Percentiles rank a stretch among this genome's conserved stretches.
Evolutionary conservation across 1,140 invertebrate genomes (phyloP).

Genomic region (Drosophila athabasca): DNA sequence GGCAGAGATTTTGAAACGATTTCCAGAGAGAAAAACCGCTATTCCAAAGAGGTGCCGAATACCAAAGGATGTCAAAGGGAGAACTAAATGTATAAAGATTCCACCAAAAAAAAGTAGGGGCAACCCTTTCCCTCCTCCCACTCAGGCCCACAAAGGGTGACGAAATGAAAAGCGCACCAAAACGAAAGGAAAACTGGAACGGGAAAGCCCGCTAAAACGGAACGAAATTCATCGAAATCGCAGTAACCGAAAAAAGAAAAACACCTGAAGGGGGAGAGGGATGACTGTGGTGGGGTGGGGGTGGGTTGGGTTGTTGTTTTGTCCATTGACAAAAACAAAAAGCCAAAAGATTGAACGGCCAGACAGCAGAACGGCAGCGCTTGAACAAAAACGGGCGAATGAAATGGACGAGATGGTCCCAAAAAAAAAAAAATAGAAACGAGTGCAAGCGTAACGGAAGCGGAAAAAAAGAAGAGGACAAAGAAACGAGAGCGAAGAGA

Average conservation of each 20-base stretch:
- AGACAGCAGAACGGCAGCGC: neutral
- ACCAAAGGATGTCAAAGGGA: too few relatives aligned
- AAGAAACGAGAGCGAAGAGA: slow-evolving; percentile 22
- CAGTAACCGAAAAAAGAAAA: neutral
- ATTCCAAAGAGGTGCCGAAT: too few relatives aligned
- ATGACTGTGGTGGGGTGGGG: too few relatives aligned
- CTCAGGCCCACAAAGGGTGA: slow-evolving; percentile 6
- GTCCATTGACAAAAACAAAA: slow-evolving; percentile 56
- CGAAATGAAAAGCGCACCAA: slow-evolving; percentile 7
- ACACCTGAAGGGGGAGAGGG: neutral
- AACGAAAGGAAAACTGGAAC: too few relatives aligned
- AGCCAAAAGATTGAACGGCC: slow-evolving; percentile 29
- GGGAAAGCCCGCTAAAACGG: neutral
- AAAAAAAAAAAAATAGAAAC: neutral
- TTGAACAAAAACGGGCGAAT: neutral
- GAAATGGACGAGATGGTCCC: neutral
- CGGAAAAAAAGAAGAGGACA: neutral
- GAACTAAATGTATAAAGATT: too few relatives aligned
- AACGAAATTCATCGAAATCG: slow-evolving; percentile 35
- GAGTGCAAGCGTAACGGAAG: slow-evolving; percentile 11
- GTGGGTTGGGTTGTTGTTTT: slow-evolving; percentile 28
- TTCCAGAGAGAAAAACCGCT: neutral
- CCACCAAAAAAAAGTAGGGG: neutral
- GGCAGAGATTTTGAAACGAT: neutral
- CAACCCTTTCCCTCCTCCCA: neutral